Evolutionary conservation across 92 coral and sea anemone genomes (phyloP), one percentile per base, ranked within the genome.

Genomic region (Palythoa grandiflora): DNA sequence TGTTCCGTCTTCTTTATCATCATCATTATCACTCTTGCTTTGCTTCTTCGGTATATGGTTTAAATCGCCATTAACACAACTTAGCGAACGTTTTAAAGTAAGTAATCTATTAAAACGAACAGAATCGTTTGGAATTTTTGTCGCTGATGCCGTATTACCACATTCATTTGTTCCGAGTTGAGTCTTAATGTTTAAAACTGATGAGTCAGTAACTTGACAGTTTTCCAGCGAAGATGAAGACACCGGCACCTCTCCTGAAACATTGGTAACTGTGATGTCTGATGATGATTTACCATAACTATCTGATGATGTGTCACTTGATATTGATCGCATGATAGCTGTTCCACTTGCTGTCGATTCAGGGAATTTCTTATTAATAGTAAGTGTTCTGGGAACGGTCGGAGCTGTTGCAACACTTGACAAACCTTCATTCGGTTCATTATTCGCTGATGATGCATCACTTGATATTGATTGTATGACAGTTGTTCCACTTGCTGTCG

Each of bases 41-140:
- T 47, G 71, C 75, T 81, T 81, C 38, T 52, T 81, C 36, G 74
- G 40, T 47, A 81, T 66, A 66, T 81, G 75, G 60, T 36, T 21
- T 37, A 81, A 71, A 48, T 81, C 60, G 38, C 86, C 86, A 63
- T 81, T 81, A 28, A 81, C 48, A 65, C 86, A 81, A 75, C 65
- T 81, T 47, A 53, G 21, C 9, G 86, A 66, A 20, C 86, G 86
- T 44, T 81, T 81, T 37, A 66, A 47, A 40, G 16, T 4, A 39
- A 71, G 38, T 35, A 68, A 57, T 15, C 47, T 38, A 14, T 9
- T 28, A 17, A 81, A n/a, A 66, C 17, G 38, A 48, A 47, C 47
- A 21, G 59, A 47, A 68, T 71, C 38, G 35, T 16, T 44, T 21
- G 12, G 71, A 2, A 40, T 19, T 8, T 47, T 65, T 47, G 51